A percentile compares a stretch with the other conserved stretches of the same genome.
phyloP scores from a whole-genome alignment of 92 coral and sea anemone genomes.

The Palythoa caribaeorum region DNA sequence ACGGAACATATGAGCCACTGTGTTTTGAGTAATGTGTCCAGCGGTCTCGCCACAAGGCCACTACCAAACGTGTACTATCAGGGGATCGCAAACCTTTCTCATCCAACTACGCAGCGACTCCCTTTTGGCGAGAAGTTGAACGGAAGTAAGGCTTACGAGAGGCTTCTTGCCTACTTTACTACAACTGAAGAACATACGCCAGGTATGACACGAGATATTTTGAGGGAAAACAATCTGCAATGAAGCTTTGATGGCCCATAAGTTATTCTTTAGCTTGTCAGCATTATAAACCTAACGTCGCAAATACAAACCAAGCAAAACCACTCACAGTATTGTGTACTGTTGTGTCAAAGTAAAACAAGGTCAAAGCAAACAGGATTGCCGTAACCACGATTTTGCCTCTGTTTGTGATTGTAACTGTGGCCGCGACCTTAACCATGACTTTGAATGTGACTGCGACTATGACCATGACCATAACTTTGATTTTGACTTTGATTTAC shows the following conservation, averaged over 20 bases:
- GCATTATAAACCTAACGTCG: neutral
- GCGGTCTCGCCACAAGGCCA: constrained; percentile 91
- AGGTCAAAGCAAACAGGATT: too few relatives aligned
- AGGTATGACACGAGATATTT: constrained; percentile 46
- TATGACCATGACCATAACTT: too few relatives aligned
- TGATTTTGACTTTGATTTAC: too few relatives aligned
- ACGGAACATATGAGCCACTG: constrained; percentile 82
- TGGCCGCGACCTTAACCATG: too few relatives aligned
- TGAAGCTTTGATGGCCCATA: too few relatives aligned
- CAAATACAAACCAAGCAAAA: too few relatives aligned
- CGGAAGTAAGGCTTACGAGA: constrained; percentile 79
- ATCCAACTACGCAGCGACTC: constrained; percentile 76
- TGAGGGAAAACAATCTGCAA: too few relatives aligned
- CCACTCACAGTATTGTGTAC: too few relatives aligned
- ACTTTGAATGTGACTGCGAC: too few relatives aligned
- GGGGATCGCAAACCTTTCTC: constrained; percentile 69
- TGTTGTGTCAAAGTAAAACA: too few relatives aligned
- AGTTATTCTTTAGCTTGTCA: neutral
- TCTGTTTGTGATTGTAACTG: too few relatives aligned
- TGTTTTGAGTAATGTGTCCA: constrained; percentile 87
- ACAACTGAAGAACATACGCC: constrained; percentile 76
- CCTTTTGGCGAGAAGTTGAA: constrained; percentile 77
- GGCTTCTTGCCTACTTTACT: constrained; percentile 78
- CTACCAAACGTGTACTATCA: constrained; percentile 75
- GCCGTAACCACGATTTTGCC: neutral